Conservation (phyloP, 2,888 invertebrate genomes). For the Beris morrisii region DNA sequence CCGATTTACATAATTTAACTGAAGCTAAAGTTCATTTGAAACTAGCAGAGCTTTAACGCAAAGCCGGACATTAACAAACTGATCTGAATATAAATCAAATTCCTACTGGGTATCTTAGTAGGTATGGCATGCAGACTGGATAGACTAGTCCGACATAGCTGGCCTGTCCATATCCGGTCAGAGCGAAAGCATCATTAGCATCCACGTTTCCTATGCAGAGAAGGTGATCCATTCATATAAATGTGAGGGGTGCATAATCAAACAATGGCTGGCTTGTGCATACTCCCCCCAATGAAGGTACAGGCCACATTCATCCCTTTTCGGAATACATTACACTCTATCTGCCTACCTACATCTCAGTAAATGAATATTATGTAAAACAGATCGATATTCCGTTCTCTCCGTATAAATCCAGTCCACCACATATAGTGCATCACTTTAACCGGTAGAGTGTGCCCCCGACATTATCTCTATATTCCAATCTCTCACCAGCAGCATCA, state of each 20-base stretch:
- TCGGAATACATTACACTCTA: constrained; percentile 11
- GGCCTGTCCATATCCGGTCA: constrained; percentile 22
- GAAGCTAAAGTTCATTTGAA: constrained; percentile 26
- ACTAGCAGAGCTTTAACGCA: constrained; percentile 29
- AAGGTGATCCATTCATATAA: constrained; percentile 23
- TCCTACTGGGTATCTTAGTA: neutral
- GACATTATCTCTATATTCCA: too few relatives aligned
- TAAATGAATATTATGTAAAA: constrained; percentile 13
- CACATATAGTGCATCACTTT: too few relatives aligned
- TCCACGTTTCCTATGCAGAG: constrained; percentile 30
- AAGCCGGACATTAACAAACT: constrained; percentile 28
- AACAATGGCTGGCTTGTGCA: neutral
- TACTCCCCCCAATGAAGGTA: too few relatives aligned
- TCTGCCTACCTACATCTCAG: constrained; percentile 6
- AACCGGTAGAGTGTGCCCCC: too few relatives aligned
- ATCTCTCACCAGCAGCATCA: too few relatives aligned
- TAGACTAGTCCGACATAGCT: neutral
- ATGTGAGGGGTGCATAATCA: constrained; percentile 13
- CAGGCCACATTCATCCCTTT: constrained; percentile 9
- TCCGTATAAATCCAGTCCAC: too few relatives aligned
- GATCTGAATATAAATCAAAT: constrained; percentile 33
- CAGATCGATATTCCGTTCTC: neutral
- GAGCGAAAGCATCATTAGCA: constrained; percentile 30
- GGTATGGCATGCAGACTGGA: constrained; percentile 2
- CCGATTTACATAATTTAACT: constrained; percentile 31